Evolutionary conservation across 2,888 invertebrate genomes (phyloP).

Genomic region (Lycocerus yunnanus): DNA sequence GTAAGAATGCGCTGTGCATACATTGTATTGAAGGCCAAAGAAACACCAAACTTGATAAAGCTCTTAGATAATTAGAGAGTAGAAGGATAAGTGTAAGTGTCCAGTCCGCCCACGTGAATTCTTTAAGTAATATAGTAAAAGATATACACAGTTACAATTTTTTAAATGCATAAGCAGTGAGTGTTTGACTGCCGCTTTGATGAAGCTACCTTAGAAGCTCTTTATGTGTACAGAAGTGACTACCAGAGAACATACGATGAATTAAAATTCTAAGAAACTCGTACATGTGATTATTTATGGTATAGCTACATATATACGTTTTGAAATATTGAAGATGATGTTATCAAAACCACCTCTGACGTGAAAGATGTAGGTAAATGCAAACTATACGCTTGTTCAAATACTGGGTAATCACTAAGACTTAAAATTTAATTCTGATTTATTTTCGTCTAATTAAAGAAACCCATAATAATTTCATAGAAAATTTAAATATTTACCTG

Average conservation of each 20-base stretch:
- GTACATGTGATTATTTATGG: constrained; percentile 49
- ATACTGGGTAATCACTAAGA: background rate
- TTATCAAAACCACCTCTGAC: constrained; percentile 43
- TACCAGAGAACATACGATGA: constrained; percentile 44
- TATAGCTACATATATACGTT: constrained; percentile 38
- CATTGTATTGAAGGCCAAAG: constrained; percentile 42
- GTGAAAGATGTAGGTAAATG: constrained; percentile 24
- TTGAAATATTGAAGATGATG: constrained; percentile 49
- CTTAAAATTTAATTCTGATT: constrained; percentile 22
- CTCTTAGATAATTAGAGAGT: constrained; percentile 53
- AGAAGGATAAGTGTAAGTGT: constrained; percentile 49
- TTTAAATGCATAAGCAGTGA: constrained; percentile 40
- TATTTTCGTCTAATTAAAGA: constrained; percentile 20
- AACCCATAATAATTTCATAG: background rate
- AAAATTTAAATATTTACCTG: constrained; percentile 46
- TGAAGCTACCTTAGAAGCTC: constrained; percentile 41
- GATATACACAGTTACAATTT: constrained; percentile 37
- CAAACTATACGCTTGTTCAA: background rate
- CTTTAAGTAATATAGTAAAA: constrained; percentile 33
- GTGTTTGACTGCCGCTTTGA: constrained; percentile 35
- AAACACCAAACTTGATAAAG: constrained; percentile 51
- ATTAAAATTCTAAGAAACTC: constrained; percentile 50
- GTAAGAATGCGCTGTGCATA: constrained; percentile 41
- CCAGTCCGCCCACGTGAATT: constrained; percentile 45
- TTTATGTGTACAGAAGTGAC: constrained; percentile 41